Conservation (phyloP, 2,113 vertebrate species). For the Micronycteris hirsuta region DNA sequence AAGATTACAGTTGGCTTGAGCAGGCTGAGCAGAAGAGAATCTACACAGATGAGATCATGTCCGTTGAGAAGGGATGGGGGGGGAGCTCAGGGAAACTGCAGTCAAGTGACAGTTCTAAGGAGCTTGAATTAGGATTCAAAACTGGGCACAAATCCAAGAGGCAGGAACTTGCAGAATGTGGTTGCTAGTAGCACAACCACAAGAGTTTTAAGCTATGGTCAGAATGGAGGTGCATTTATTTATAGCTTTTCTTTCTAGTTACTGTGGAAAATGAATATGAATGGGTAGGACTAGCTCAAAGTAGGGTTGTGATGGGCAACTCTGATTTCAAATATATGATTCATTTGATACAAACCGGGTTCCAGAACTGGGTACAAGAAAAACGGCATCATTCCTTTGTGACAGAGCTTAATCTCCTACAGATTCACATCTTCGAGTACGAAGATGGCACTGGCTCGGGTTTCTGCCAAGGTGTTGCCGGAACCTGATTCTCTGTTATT, state of each 20-base stretch:
- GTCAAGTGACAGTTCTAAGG: neutral
- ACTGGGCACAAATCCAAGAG: neutral
- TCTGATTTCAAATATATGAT: neutral
- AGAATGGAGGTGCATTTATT: neutral
- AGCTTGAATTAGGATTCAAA: neutral
- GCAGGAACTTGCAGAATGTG: neutral
- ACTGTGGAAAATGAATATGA: neutral
- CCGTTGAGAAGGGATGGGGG: neutral
- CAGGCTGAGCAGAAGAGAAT: neutral
- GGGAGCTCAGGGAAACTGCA: neutral
- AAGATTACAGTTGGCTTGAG: neutral
- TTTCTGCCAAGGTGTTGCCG: neutral
- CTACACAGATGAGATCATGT: neutral
- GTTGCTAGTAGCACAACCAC: neutral
- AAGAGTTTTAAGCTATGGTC: neutral
- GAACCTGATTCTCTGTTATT: neutral
- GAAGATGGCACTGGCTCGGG: neutral
- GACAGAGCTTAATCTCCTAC: neutral
- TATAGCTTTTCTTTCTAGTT: neutral
- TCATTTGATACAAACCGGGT: neutral
- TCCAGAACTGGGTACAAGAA: neutral
- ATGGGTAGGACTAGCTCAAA: neutral
- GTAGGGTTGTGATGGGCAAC: neutral
- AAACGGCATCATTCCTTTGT: neutral
- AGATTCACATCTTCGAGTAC: too few species aligned